A percentile compares a stretch with the other conserved stretches of the same genome.
Conservation (phyloP, 2,797 vertebrate genomes). For the Allobates femoralis region DNA sequence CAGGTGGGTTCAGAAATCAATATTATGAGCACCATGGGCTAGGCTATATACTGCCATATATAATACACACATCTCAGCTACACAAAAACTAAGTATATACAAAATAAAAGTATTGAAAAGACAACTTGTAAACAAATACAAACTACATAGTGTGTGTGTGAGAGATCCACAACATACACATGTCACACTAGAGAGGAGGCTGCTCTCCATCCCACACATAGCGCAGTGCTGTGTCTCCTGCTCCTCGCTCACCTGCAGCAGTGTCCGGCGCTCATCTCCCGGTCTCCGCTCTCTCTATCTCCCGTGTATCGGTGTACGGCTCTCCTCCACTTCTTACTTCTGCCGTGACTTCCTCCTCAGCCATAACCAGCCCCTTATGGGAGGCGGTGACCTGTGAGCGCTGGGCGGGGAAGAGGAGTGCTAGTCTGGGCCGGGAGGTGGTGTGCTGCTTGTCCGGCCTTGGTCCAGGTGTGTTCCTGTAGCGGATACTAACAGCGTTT, state of each 20-base stretch:
- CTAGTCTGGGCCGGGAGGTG: too few species aligned
- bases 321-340: conserved; percentile 38
- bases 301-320: neutral
- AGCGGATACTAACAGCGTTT: neutral
- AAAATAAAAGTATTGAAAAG: too few species aligned
- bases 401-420: neutral
- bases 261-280: conserved; percentile 27
- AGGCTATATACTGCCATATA: too few species aligned
- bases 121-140: too few species aligned
- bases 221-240: neutral
- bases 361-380: conserved; percentile 44
- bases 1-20: neutral
- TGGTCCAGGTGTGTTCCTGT: neutral
- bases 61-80: too few species aligned
- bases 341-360: conserved; percentile 45
- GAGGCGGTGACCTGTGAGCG: conserved; percentile 38
- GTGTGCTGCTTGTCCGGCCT: neutral
- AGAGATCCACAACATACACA: too few species aligned
- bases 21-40: too few species aligned
- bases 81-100: too few species aligned
- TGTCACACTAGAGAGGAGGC: too few species aligned
- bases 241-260: conserved; percentile 29
- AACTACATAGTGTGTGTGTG: too few species aligned
- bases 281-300: neutral
- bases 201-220: too few species aligned